Conservation (phyloP, 1,140 invertebrate species). For the Drosophila varians region DNA sequence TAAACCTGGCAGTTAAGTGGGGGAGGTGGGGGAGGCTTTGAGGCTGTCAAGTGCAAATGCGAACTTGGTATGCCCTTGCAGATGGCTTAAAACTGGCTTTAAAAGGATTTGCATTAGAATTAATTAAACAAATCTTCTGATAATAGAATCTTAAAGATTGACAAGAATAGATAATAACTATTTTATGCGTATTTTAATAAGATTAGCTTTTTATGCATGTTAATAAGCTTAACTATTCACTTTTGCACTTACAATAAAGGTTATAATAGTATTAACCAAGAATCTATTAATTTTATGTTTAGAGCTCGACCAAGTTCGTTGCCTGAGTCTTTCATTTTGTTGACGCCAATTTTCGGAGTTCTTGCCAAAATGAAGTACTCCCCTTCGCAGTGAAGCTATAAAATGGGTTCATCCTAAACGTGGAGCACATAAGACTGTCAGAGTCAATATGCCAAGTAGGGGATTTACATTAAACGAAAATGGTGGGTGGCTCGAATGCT, state of each 20-base stretch:
- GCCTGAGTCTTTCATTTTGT: background rate
- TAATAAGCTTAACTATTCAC: background rate
- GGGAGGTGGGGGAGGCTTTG: no score
- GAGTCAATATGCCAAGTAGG: slow-evolving; percentile 50
- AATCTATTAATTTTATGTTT: background rate
- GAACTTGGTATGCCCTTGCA: slow-evolving; percentile 37
- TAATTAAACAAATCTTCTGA: background rate
- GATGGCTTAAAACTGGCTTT: background rate
- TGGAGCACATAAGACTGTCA: slow-evolving; percentile 48
- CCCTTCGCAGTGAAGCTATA: slow-evolving; percentile 15
- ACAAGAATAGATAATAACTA: background rate
- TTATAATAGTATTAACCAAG: background rate
- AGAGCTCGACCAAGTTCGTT: background rate
- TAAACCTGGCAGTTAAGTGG: background rate
- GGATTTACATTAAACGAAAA: slow-evolving; percentile 50
- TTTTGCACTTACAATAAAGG: background rate
- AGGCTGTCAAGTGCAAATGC: slow-evolving; percentile 14
- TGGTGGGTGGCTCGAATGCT: slow-evolving; percentile 59
- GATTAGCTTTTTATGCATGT: background rate
- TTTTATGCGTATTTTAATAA: background rate
- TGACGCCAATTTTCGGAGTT: no score
- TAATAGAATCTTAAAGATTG: background rate
- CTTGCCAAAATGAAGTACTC: slow-evolving; percentile 2
- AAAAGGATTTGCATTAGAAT: slow-evolving; percentile 2
- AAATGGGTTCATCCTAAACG: slow-evolving; percentile 51